Evolutionary conservation across 2,888 invertebrate species (phyloP), one percentile per base, ranked within the genome.

Genomic region (Trissonchulus sp.): DNA sequence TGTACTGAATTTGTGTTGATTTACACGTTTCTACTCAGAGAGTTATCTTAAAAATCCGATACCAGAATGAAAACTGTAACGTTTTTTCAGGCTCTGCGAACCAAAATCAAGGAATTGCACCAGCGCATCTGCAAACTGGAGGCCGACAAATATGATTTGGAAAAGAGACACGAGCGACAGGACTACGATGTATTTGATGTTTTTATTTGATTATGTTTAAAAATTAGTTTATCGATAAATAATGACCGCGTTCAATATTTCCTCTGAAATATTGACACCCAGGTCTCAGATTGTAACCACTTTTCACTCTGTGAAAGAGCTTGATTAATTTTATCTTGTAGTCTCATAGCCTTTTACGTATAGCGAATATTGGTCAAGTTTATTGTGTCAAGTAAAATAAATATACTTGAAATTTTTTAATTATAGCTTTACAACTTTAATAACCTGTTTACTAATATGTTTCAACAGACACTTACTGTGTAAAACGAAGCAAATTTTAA

Each of bases 131-230:
- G 81, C 78, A 80, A 80, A 72, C 79, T 83, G 73, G 83, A 83
- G 75, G 78, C 82, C 30, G 80, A 81, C 74, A 82, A 82, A 76
- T 83, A 83, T 79, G 83, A 83, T 76, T 78, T 83, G 77, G 83
- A 83, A 78, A 83, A 82, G 76, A 78, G 82, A 65, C 81, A 83
- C 77, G 83, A 83, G 75, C 78, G 82, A 48, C 83, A 83, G 76
- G 80, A 79, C 34, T 83, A 83, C 78, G 83, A 83, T 76, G 82
- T 82, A 75, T 48, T 8, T 48, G 81, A 82, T 78, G 2, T 31
- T 1, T 65, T 65, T 74, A 75, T 34, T 28, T 74, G n/a, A n/a
- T 69, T 65, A 71, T 35, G 1, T 35, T 30, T 28, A 63, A 15
- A 76, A 76, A 33, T 28, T 35, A 33, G 30, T 2, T n/a, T 15